Evolutionary conservation across 2,797 vertebrate genomes (phyloP), one percentile per base, ranked within the genome.

Genomic region (Lacerta bilineata): DNA sequence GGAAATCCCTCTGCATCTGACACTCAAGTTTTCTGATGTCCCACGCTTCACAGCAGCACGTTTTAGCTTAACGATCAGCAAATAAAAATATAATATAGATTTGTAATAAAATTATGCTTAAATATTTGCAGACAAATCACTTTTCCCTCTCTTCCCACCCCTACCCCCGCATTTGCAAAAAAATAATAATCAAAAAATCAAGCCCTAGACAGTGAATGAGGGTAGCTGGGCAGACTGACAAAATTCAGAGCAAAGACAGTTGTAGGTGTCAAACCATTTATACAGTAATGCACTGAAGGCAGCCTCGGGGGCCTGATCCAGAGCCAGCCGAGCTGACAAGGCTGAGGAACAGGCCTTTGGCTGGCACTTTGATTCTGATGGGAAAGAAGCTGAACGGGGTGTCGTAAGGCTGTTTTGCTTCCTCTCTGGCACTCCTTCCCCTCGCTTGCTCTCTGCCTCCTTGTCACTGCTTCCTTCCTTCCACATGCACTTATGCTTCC

Each of bases 1-100:
- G 66, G 68, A 17, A 80, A 83, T 50, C 72, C 87, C 87, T 90
- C 87, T 87, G 2, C 74, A 88, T 83, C 0, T 0, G 71, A 89
- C 64, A 90, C 84, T 33, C 0, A 0, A 75, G 90, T 33, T 91
- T 92, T 90, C 91, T 88, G 18, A 90, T 69, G 50, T 87, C 91
- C 92, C 90, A 91, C 95, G 95, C 93, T 93, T 97, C 95, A 97
- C 95, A 97, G 97, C 97, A 97, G 96, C 96, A 96, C 92, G 91
- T 94, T 92, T 97, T 94, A 96, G 96, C 94, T 97, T 97, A 94
- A 94, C 95, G 88, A 90, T 95, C 94, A 96, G 95, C 96, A 96
- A 97, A 97, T 95, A 97, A 97, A 96, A 95, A 96, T 97, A 97
- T 95, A 95, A 96, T 96, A 97, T 96, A 96, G 95, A 96, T 97